Base-by-base conservation (phyloP, 2,113 vertebrate genomes). In the Eurypyga helias region DNA sequence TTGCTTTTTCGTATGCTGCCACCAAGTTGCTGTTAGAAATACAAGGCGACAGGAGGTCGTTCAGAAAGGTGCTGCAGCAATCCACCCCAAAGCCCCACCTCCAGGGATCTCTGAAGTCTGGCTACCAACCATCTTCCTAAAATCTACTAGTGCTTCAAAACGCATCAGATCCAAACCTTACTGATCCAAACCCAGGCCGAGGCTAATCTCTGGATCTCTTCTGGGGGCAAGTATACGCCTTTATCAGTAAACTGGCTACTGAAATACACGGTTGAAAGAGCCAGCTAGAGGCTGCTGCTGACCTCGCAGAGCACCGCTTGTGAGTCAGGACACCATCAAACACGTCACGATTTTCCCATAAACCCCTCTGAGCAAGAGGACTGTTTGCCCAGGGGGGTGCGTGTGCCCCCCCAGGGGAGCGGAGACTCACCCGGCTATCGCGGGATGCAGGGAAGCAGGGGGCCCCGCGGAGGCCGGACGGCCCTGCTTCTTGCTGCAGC, bases 1-100 rank as follows among this genome's bases (percentile, higher is more conserved):
- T 99, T 38, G 99, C 98, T 92, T 99, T 99, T 96, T 99, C 99
- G 76, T 99, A 99, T 38, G 99, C 99, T 36, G 98, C 98, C 90
- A 99, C 99, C 93, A 99, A 98, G 92, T 99, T 99, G 97, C 99
- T 99, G 93, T 89, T 58, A 86, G 72, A 90, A 89, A 93, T 12
- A 82, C 34, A 91, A 62, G 67, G 45, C 48, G 90, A 89, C 6
- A 31, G 17, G 87, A 62, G 17, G 52, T 64, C 31, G 69, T 58
- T 94, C 9, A 61, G 57, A 75, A 52, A 82, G 31, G 23, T 9
- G 36, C 48, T 43, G 83, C 7, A 73, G 65, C 89, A 75, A 24
- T 45, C 61, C 18, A 86, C 12, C 5, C 31, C 14, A 15, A 89
- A 77, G 2, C 4, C 8, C 12, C 31, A 33, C 26, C 23, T 64